A percentile compares a stretch with the other conserved stretches of the same genome.
Conservation (phyloP, 2,113 vertebrate genomes). For the Mus musculus region DNA sequence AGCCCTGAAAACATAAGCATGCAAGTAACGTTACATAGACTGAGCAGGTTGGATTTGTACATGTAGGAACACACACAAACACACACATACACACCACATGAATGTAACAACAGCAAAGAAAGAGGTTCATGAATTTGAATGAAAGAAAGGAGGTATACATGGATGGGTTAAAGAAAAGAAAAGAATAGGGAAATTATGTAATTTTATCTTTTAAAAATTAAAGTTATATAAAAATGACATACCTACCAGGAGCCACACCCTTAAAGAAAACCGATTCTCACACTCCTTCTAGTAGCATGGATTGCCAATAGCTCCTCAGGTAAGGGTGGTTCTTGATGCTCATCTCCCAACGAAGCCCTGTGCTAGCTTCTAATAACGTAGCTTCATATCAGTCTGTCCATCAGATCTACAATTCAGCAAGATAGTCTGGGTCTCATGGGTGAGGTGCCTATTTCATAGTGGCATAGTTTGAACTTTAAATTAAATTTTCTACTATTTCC, state of each 20-base stretch:
- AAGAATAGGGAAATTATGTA: not conserved
- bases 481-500: constrained; percentile 34
- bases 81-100: not conserved
- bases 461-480: constrained; percentile 18
- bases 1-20: not conserved
- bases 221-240: not conserved
- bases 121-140: not conserved
- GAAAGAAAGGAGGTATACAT: not conserved
- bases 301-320: not conserved
- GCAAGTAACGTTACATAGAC: not conserved
- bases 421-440: not conserved
- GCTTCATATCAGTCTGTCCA: not conserved
- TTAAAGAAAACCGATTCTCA: not conserved
- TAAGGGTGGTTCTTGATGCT: accelerated
- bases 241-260: not conserved
- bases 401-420: not conserved
- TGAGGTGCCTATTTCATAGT: not conserved
- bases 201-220: not conserved
- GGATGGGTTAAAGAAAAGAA: not conserved
- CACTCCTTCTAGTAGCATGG: not conserved
- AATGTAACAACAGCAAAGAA: not conserved
- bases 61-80: not conserved
- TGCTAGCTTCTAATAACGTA: not conserved
- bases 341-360: not conserved
- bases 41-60: not conserved